Evolutionary conservation across 2,888 invertebrate species (phyloP).

Genomic region (Phalangium opilio): DNA sequence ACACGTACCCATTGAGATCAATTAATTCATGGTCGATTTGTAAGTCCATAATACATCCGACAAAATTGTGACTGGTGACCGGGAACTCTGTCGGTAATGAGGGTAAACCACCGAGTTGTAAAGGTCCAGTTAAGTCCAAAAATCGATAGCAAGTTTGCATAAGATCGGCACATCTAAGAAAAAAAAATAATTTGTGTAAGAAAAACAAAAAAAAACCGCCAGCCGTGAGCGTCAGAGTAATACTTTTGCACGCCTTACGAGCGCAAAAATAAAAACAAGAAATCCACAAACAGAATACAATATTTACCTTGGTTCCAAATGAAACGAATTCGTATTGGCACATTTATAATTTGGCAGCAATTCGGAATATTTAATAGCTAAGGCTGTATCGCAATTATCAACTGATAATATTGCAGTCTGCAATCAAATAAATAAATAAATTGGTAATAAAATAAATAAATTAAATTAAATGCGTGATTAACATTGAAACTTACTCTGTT

Average conservation of each 20-base stretch:
- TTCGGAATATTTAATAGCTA: conserved; percentile 53
- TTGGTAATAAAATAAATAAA: no score
- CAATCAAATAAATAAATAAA: conserved; percentile 16
- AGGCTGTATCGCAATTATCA: conserved; percentile 71
- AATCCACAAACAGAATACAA: background rate
- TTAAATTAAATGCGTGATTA: no score
- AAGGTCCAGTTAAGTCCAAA: conserved; percentile 72
- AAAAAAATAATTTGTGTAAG: no score
- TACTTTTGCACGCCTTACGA: no score
- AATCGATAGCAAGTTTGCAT: conserved; percentile 47
- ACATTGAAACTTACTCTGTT: conserved; percentile 45
- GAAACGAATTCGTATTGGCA: conserved; percentile 57
- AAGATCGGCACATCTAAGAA: conserved; percentile 33
- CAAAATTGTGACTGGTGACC: conserved; percentile 44
- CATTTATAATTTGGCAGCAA: conserved; percentile 61
- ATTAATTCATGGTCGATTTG: conserved; percentile 68
- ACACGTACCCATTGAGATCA: conserved; percentile 56
- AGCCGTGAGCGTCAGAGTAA: no score
- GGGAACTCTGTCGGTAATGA: conserved; percentile 43
- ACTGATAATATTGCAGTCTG: conserved; percentile 65
- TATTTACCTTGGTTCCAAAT: conserved; percentile 48
- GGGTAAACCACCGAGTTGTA: conserved; percentile 82
- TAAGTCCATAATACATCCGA: conserved; percentile 81
- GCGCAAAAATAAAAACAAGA: background rate
- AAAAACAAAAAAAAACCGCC: no score